Evolutionary conservation across 2,797 vertebrate genomes (phyloP).

Genomic region (Eleutherodactylus coqui): DNA sequence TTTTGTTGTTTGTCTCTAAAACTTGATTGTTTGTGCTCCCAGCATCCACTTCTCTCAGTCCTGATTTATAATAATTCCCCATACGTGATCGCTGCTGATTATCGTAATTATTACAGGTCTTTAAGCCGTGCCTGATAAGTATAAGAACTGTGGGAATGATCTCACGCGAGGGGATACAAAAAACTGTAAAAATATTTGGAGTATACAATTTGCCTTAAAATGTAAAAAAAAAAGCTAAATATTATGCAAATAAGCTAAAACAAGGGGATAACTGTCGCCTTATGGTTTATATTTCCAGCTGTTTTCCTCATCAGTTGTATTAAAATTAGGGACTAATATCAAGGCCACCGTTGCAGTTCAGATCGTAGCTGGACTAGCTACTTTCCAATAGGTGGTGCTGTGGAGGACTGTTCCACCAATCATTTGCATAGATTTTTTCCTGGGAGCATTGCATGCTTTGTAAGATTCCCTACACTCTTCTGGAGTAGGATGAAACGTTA

Average conservation of each 20-base stretch:
- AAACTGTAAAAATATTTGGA: neutral
- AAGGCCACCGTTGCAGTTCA: neutral
- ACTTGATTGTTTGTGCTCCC: conserved; percentile 24
- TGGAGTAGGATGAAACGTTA: no score
- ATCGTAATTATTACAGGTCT: conserved; percentile 26
- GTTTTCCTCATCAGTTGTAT: neutral
- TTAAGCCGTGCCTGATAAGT: neutral
- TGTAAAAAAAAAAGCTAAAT: neutral
- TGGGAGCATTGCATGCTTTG: no score
- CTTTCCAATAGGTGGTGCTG: no score
- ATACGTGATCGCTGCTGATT: conserved; percentile 15
- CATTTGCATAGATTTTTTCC: no score
- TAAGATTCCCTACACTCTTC: no score
- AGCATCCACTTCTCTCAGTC: conserved; percentile 23
- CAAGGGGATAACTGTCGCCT: no score
- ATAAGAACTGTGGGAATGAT: no score
- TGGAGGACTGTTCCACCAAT: no score
- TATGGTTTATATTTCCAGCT: neutral
- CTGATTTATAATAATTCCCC: conserved; percentile 23
- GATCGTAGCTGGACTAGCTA: no score
- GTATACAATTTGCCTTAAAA: no score
- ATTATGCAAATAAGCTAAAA: neutral
- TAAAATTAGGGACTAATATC: neutral
- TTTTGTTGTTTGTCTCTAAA: conserved; percentile 30
- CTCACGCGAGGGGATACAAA: no score